phyloP scores from a whole-genome alignment of 2,888 invertebrate species.

The Atethmia centrago region DNA sequence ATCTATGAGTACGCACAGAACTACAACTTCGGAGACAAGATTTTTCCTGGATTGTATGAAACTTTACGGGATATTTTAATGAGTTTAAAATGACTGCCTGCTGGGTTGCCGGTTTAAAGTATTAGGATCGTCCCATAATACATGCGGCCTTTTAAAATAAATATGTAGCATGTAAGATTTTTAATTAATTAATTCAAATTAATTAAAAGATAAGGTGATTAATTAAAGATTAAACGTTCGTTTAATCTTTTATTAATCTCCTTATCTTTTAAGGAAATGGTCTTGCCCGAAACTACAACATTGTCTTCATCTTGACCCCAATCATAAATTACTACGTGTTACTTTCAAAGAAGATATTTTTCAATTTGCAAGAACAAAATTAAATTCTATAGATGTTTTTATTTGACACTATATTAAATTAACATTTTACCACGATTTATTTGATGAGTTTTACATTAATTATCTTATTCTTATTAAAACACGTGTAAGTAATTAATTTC shows the following conservation, averaged over 20 bases:
- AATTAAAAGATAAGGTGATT: too few relatives aligned
- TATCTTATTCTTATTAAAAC: constrained; percentile 29
- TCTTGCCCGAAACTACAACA: constrained; percentile 25
- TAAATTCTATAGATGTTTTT: background rate
- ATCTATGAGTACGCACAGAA: background rate
- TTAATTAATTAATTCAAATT: too few relatives aligned
- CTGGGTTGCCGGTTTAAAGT: background rate
- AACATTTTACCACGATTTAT: constrained; percentile 15
- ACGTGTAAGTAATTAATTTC: constrained; percentile 32
- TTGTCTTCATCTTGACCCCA: constrained; percentile 6
- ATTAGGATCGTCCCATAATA: background rate
- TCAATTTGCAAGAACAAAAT: constrained; percentile 30
- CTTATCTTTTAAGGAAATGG: background rate
- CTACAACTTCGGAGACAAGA: constrained; percentile 13
- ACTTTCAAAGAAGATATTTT: constrained; percentile 31
- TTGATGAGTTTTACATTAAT: constrained; percentile 37
- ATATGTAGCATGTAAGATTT: background rate
- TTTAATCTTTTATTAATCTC: background rate
- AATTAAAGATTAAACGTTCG: too few relatives aligned
- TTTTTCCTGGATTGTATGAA: constrained; percentile 4
- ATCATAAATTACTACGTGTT: constrained; percentile 20
- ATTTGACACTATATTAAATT: constrained; percentile 39
- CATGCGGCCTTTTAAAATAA: background rate
- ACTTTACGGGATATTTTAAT: constrained; percentile 15
- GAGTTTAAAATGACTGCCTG: constrained; percentile 1